Base-by-base conservation (phyloP, 2,888 invertebrate species). In the Odontocerum albicorne region DNA sequence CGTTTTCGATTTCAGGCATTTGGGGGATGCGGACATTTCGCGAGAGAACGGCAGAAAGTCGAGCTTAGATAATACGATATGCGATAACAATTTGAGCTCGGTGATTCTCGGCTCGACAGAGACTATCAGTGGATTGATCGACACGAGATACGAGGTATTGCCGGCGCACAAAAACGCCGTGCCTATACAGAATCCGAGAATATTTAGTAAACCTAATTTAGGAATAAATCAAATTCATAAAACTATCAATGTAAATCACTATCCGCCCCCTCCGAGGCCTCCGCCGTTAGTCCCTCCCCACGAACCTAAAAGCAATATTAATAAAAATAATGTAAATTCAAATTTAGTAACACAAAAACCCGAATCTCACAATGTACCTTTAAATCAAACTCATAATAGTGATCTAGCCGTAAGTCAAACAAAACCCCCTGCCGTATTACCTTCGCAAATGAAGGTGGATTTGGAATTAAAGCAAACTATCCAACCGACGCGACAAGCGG, bases 121-220 rank as follows among this genome's bases (percentile, higher is more conserved):
- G 66, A 87, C 87, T 3, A 87, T 87, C 51, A 83, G 82, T 13
- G 87, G 87, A 0, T 74, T 87, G 19, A 86, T 87, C 43, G 87
- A 86, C 63, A 86, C 87, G 1, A 75, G 80, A 61, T 75, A 80
- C 62, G 81, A 82, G 62, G 68, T 62, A 12, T 20, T 62, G 31
- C 60, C 62, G 7, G 53, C 53, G 12, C 62, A 57, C 33, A 57
- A 43, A 15, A 57, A 44, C 7, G 49, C 44, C 3, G 12, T 43
- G 19, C 52, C 58, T 6, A 40, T 53, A 4, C 61, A 58, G 47
- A 58, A 61, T 33, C 61, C 61, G 4, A 55, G 61, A 31, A 61
- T 55, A 15, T 60, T 55, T 21, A 60, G 42, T 16, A 60, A 60
- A 33, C 60, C 60, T 3, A 49, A 42, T 35, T 17, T 60, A 7